Evolutionary conservation across 2,888 invertebrate genomes (phyloP).

Genomic region (Philopedon plagiatum): DNA sequence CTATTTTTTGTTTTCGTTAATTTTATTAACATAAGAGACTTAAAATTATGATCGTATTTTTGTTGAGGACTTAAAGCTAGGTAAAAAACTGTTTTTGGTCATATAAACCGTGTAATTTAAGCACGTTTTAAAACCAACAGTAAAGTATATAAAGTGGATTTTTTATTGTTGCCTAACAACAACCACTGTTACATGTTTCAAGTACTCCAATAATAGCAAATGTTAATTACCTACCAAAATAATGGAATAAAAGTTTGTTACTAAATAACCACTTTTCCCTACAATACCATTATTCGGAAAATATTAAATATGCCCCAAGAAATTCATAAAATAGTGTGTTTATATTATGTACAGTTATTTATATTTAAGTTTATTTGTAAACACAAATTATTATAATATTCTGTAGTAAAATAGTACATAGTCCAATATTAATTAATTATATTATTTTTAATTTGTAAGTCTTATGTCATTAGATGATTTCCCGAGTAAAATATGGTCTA

Average conservation of each 20-base stretch:
- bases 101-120: too few species aligned
- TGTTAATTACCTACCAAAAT: not conserved
- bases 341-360: conserved; percentile 17
- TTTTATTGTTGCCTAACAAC: too few species aligned
- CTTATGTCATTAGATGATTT: not conserved
- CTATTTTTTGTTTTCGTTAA: too few species aligned
- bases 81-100: too few species aligned
- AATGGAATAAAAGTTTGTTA: not conserved
- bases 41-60: too few species aligned
- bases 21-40: too few species aligned
- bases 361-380: conserved; percentile 10
- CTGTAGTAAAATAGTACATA: not conserved
- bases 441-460: too few species aligned
- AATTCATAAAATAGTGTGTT: not conserved
- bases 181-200: not conserved
- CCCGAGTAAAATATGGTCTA: too few species aligned
- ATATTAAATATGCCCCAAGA: not conserved
- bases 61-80: too few species aligned
- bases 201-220: not conserved
- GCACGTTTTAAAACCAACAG: too few species aligned
- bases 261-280: not conserved
- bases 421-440: not conserved
- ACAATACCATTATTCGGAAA: not conserved
- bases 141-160: too few species aligned
- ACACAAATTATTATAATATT: not conserved